Percentiles rank a stretch among this genome's conserved stretches.
Conservation (phyloP, 2,888 invertebrate genomes). For the Ochlodes sylvanus region DNA sequence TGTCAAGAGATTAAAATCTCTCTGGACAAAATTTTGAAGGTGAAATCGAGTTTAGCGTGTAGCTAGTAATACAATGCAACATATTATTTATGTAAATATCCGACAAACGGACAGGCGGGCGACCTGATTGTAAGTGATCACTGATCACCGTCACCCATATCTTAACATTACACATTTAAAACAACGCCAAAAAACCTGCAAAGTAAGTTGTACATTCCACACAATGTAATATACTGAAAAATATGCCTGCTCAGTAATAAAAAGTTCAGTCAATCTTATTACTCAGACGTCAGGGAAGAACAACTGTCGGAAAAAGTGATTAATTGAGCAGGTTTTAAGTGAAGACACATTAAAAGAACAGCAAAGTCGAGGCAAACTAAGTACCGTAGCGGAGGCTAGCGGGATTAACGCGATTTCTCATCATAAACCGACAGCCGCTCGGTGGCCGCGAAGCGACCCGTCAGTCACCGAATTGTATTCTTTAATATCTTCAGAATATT, state of each 20-base stretch:
- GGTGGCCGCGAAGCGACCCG: slow-evolving; percentile 49
- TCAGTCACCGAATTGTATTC: slow-evolving; percentile 75
- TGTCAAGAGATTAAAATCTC: too few species aligned
- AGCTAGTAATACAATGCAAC: too few species aligned
- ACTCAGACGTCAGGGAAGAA: slow-evolving; percentile 20
- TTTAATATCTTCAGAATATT: slow-evolving; percentile 74
- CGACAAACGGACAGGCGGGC: too few species aligned
- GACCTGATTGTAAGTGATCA: too few species aligned
- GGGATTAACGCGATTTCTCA: slow-evolving; percentile 77
- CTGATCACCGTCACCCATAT: too few species aligned
- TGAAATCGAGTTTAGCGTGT: too few species aligned
- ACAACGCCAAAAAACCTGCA: too few species aligned
- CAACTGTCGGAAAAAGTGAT: slow-evolving; percentile 57
- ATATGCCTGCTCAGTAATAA: slow-evolving; percentile 13
- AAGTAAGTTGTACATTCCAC: too few species aligned
- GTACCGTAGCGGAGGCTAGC: slow-evolving; percentile 81
- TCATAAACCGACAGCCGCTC: slow-evolving; percentile 50
- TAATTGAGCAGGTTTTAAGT: slow-evolving; percentile 76
- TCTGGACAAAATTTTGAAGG: too few species aligned
- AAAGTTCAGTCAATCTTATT: slow-evolving; percentile 4
- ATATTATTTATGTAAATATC: too few species aligned
- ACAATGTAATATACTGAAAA: too few species aligned
- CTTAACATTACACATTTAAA: too few species aligned
- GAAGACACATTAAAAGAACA: slow-evolving; percentile 77
- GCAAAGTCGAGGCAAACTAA: slow-evolving; percentile 69